Evolutionary conservation across 2,888 invertebrate species (phyloP).

Genomic region (Lasius platythorax): DNA sequence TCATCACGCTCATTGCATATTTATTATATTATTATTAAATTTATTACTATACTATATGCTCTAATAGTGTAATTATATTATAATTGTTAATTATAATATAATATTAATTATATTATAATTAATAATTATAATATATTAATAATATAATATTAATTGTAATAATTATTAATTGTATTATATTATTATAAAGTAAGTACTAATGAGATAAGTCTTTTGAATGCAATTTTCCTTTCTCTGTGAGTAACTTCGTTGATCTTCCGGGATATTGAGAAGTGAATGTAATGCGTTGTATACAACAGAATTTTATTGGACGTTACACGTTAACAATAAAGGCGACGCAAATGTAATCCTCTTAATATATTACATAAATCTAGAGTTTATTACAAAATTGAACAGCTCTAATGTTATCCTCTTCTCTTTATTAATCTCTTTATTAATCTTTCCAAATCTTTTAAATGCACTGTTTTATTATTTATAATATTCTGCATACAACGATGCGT

Average conservation of each 20-base stretch:
- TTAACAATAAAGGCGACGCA: slow-evolving; percentile 73
- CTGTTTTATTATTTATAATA: slow-evolving; percentile 55
- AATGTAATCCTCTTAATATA: slow-evolving; percentile 61
- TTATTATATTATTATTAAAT: too few species aligned
- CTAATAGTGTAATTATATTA: too few species aligned
- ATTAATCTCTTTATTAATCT: slow-evolving; percentile 55
- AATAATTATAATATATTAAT: too few species aligned
- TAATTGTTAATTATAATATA: too few species aligned
- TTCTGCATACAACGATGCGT: slow-evolving; percentile 28
- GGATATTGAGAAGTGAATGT: slow-evolving; percentile 47
- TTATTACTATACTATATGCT: too few species aligned
- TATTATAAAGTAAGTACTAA: background rate
- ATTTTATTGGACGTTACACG: slow-evolving; percentile 72
- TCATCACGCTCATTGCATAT: too few species aligned
- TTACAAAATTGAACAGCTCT: slow-evolving; percentile 71
- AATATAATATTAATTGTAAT: too few species aligned
- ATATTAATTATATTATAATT: too few species aligned
- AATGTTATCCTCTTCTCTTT: slow-evolving; percentile 34
- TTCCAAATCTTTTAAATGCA: slow-evolving; percentile 65
- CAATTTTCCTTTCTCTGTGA: background rate
- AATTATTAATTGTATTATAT: too few species aligned
- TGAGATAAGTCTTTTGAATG: background rate
- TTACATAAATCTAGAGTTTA: slow-evolving; percentile 67
- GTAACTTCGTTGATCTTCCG: background rate
- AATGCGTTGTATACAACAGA: slow-evolving; percentile 69